phyloP scores from a whole-genome alignment of 2,797 vertebrate genomes.

The Cephalopachus bancanus region DNA sequence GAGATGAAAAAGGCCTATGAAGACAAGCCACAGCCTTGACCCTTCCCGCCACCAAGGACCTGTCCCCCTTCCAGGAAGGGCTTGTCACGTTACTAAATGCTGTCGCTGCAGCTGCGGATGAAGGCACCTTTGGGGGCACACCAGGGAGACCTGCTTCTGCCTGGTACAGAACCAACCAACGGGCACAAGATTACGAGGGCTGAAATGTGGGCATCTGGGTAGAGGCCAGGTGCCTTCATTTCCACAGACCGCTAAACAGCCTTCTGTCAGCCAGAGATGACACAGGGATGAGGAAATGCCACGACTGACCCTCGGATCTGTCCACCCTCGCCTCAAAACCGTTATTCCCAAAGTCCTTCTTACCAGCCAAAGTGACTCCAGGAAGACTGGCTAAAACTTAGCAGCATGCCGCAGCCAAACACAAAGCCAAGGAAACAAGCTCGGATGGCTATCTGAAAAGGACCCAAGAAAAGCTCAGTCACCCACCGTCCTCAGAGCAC shows the following conservation, averaged over 20 bases:
- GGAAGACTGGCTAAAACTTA: constrained; percentile 93
- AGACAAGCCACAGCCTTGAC: constrained; percentile 41
- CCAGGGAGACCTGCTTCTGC: constrained; percentile 16
- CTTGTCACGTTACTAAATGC: neutral
- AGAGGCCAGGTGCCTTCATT: neutral
- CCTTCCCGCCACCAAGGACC: constrained; percentile 37
- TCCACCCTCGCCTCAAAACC: neutral
- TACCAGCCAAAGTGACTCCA: constrained; percentile 99
- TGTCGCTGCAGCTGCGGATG: neutral
- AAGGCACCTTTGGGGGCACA: neutral
- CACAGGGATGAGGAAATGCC: neutral
- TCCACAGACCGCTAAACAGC: neutral
- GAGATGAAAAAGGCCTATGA: constrained; percentile 67
- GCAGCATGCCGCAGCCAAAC: constrained; percentile 95
- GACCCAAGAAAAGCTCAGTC: constrained; percentile 63
- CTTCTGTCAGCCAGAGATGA: constrained; percentile 1
- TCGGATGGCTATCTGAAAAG: constrained; percentile 94
- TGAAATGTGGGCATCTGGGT: neutral
- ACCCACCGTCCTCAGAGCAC: neutral
- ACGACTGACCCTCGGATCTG: neutral
- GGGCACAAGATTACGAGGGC: neutral
- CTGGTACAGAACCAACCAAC: neutral
- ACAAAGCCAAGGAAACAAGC: constrained; percentile 96
- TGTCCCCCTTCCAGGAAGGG: constrained; percentile 1
- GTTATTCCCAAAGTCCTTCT: constrained; percentile 62